Evolutionary conservation across 2,113 vertebrate species (phyloP).

Genomic region (Pseudopipra pipra): DNA sequence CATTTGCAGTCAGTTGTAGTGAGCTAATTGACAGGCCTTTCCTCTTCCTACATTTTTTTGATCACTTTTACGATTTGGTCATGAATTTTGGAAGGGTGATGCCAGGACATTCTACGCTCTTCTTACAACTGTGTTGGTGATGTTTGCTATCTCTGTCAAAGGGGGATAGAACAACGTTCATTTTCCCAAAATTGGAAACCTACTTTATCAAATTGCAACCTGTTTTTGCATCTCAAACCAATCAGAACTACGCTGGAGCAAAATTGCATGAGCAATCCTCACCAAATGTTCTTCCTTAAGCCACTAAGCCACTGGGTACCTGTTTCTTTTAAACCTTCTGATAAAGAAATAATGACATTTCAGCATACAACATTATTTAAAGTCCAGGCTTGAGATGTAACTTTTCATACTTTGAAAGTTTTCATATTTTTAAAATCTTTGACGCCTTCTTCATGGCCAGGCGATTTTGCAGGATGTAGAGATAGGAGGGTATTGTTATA

Average conservation of each 20-base stretch:
- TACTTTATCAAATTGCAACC: conserved; percentile 75
- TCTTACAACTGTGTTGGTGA: neutral
- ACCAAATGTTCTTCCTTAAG: conserved; percentile 83
- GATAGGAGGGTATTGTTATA: neutral
- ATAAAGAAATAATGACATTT: conserved; percentile 87
- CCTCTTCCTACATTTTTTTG: neutral
- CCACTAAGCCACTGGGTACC: conserved; percentile 85
- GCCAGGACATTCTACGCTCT: neutral
- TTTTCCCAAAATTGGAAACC: conserved; percentile 82
- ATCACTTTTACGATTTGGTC: neutral
- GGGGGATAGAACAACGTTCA: conserved; percentile 68
- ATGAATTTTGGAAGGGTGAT: neutral
- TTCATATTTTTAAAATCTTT: neutral
- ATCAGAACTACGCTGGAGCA: conserved; percentile 81
- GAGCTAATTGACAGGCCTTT: neutral
- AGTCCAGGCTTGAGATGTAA: conserved; percentile 78
- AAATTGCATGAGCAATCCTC: conserved; percentile 88
- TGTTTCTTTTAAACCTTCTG: conserved; percentile 79
- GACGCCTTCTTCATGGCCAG: neutral
- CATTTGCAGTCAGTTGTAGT: neutral
- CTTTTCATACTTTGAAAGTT: neutral
- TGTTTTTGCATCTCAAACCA: conserved; percentile 77
- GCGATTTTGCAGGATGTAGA: neutral
- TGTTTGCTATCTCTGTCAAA: neutral
- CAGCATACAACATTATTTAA: conserved; percentile 87